Base-by-base conservation (phyloP, 2,888 invertebrate species). In the Hypercompe scribonia region DNA sequence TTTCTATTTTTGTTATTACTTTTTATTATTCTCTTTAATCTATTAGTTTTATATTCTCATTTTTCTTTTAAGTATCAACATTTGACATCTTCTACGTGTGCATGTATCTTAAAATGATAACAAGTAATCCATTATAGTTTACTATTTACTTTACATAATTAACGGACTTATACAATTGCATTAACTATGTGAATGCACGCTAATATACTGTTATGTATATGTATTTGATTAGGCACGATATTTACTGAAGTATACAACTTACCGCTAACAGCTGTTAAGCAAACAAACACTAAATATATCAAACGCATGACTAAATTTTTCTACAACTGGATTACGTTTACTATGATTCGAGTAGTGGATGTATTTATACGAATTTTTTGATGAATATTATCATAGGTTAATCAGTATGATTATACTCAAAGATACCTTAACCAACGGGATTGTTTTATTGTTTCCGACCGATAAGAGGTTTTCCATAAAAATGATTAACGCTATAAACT, bases 311-410 rank as follows among this genome's bases (percentile, higher is more conserved):
- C 7, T 61, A 15, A 61, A 36, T 61, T 39, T 61, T 13, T 61
- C 24, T 54, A 18, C 28, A 15, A 61, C 39, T 39, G 31, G 11
- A 31, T 31, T 39, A 58, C 18, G 58, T 58, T 42, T 24, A 21
- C 39, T 21, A 24, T 4, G 0, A 21, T 39, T 39, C 21, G 11
- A 33, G 24, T 39, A 5, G 28, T 31, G 21, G n/a, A 21, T 39
- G 31, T 69, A 61, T 69, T 61, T 69, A 69, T 69, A 69, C 39
- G 39, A 61, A 58, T 69, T 61, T 72, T 24, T 21, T 58, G 46
- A 46, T 33, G 54, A 67, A 64, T 39, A 65, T 67, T 61, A 50
- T 65, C 46, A 61, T 39, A 24, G 18, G 65, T 65, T 61, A 61
- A 61, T 61, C 61, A 65, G 61, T 61, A 69, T 36, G 69, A 69